Percentiles rank a stretch among this genome's conserved stretches.
Conservation (phyloP, 1,140 invertebrate genomes). For the Proctacanthus coquilletti region DNA sequence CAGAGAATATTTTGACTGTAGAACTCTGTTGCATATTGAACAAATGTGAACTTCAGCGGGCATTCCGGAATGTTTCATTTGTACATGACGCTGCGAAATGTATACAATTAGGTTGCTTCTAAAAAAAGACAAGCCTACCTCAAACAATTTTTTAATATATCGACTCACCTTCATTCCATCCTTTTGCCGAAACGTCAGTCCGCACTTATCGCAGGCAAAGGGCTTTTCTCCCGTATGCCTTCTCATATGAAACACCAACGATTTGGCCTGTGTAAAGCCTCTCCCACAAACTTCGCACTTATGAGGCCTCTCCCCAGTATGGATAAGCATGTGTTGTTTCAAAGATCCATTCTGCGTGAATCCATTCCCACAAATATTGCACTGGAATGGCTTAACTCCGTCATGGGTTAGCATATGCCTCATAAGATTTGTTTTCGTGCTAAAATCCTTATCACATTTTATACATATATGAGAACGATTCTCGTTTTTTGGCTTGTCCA, state of each 20-base stretch:
- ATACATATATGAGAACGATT: constrained; percentile 28
- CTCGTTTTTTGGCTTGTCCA: neutral
- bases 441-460: constrained; percentile 40
- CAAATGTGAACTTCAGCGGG: neutral
- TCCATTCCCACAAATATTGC: constrained; percentile 42
- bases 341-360: constrained; percentile 40
- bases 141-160: neutral
- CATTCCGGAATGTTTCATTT: neutral
- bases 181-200: constrained; percentile 11
- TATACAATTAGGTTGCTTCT: neutral
- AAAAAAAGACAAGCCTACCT: neutral
- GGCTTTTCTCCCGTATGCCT: constrained; percentile 30
- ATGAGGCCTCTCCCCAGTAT: constrained; percentile 22
- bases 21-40: neutral
- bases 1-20: constrained; percentile 1
- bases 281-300: constrained; percentile 19
- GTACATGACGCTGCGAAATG: constrained; percentile 1
- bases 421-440: constrained; percentile 39
- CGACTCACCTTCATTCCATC: constrained; percentile 11
- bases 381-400: constrained; percentile 40
- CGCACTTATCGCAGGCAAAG: constrained; percentile 30
- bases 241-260: constrained; percentile 10
- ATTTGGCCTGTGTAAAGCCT: constrained; percentile 18
- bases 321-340: constrained; percentile 30
- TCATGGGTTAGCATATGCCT: constrained; percentile 46